A percentile compares a stretch with the other conserved stretches of the same genome.
Conservation (phyloP, 2,113 vertebrate species). For the Pterocles gutturalis region DNA sequence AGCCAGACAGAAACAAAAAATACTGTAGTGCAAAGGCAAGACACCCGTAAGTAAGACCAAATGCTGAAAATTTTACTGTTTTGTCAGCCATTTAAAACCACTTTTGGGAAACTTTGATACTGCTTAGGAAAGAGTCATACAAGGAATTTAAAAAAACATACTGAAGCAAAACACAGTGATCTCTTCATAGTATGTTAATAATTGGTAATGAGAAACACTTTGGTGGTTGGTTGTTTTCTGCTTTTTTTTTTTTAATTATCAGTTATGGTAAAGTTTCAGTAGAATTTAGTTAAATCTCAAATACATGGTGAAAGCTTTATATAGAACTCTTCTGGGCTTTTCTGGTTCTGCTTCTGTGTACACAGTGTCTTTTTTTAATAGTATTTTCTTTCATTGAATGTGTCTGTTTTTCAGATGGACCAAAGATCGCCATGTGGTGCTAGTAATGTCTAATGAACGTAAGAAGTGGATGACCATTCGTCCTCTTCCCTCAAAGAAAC, state of each 20-base stretch:
- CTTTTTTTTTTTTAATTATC: neutral
- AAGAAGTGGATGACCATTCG: constrained; percentile 96
- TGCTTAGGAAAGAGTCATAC: neutral
- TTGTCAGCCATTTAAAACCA: neutral
- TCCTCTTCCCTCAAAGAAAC: constrained; percentile 95
- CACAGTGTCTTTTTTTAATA: neutral
- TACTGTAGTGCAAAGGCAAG: constrained; percentile 97
- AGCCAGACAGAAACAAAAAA: constrained; percentile 95
- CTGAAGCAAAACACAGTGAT: neutral
- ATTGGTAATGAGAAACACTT: neutral
- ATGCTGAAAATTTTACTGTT: neutral
- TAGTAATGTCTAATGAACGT: constrained; percentile 91
- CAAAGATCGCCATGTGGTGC: constrained; percentile 91
- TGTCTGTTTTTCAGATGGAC: constrained; percentile 86
- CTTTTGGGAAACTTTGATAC: neutral
- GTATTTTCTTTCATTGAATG: constrained; percentile 25
- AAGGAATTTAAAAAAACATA: neutral
- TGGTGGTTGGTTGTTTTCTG: neutral
- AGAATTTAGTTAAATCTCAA: neutral
- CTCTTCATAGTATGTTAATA: neutral
- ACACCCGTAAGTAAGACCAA: constrained; percentile 87
- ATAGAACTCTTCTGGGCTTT: neutral
- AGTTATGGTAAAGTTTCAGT: neutral
- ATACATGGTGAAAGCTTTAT: neutral
- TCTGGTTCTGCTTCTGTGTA: neutral